Base-by-base conservation (phyloP, 2,797 vertebrate species). In the Poecilia gillii region DNA sequence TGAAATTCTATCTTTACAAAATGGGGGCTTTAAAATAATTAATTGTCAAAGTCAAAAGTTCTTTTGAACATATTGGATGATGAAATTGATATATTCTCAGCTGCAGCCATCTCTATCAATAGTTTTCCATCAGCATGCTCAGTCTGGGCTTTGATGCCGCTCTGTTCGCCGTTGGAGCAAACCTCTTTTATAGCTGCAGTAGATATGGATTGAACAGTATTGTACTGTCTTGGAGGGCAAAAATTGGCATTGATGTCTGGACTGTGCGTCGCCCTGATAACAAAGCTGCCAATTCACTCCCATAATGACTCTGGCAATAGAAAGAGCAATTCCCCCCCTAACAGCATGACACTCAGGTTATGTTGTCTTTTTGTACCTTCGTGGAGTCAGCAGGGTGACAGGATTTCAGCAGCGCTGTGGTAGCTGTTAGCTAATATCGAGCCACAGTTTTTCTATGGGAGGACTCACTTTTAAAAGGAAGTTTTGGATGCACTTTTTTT, bases 161-260 rank as follows among this genome's bases (percentile, higher is more conserved):
- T 87, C 74, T 16, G 73, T 75, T 77, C 41, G 81, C 86, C 64
- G 53, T 57, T 14, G 64, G 81, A 84, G 78, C 59, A 25, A 28
- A 74, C 68, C 64, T 85, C 84, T 90, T 86, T 92, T 66, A 89
- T 75, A 9, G 36, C 55, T 46, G 4, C 77, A 68, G 81, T 36
- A 82, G 90, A 89, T 89, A 84, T 88, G 87, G 87, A 91, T 81
- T 73, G 77, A 85, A 83, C 73, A 75, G 87, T 46, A 74, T 74
- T 78, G 82, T 76, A 73, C 90, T 94, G 87, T 93, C 87, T 79
- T 80, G 70, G 70, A 85, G 81, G 86, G 91, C 90, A 92, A 90
- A 85, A 89, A 78, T 66, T 28, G 73, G 59, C 88, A 87, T 39
- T 85, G 86, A 84, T 82, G 77, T 88, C 76, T 82, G 78, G 79